Base-by-base conservation (phyloP, 2,888 invertebrate species). In the Brenthis ino region DNA sequence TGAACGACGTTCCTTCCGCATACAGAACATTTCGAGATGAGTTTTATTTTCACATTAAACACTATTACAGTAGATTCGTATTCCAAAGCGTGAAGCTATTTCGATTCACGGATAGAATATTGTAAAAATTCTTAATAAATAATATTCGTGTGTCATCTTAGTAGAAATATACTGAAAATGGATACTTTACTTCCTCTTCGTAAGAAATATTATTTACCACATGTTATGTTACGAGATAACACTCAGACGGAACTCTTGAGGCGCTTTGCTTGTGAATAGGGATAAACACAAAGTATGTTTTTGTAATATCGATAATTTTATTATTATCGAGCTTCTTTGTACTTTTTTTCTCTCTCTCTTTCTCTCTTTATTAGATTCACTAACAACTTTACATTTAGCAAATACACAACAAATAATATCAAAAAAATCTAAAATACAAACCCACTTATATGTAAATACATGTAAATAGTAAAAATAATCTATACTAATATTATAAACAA, bases 131-230 rank as follows among this genome's bases (percentile, higher is more conserved):
- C 63, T 37, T 67, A 57, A 69, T 58, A 72, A 72, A 72, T 72
- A 72, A 57, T 68, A 64, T 57, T 61, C 70, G 64, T 37, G 48
- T 60, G 56, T 71, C 70, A 66, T 71, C 72, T 71, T 66, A 61
- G 24, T 57, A 57, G 66, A 67, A 68, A 71, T 72, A 68, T 72
- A 69, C 63, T 64, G 54, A 28, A 68, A 57, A 47, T 64, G 43
- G 66, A 72, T 71, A 72, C 60, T 66, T 60, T 66, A 74, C 74
- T 72, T 72, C 73, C 73, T 72, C 69, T 72, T 70, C 65, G 64
- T 64, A 69, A 69, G 72, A 75, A 72, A 74, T 75, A 74, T 74
- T 69, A 70, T 68, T 71, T 64, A 61, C 69, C 70, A 72, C 72
- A 67, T 74, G 71, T 74, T 72, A 72, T 72, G 67, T 65, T 67